Evolutionary conservation across 2,888 invertebrate species (phyloP).

Genomic region (Sesia bembeciformis): DNA sequence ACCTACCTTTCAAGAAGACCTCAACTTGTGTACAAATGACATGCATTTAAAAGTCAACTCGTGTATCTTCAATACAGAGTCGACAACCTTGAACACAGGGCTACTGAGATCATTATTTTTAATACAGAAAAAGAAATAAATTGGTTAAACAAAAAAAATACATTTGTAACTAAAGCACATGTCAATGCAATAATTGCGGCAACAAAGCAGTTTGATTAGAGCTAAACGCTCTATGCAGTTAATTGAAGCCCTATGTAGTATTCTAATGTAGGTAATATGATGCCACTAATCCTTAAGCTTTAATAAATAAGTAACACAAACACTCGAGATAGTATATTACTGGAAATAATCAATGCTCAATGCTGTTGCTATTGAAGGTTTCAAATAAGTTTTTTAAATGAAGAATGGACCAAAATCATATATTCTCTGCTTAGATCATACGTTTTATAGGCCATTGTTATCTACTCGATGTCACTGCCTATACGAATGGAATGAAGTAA

Average conservation of each 20-base stretch:
- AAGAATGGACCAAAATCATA: too few relatives aligned
- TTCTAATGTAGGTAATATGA: not conserved
- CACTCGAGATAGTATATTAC: too few relatives aligned
- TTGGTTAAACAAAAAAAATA: not conserved
- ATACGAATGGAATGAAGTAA: too few relatives aligned
- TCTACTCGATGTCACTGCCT: too few relatives aligned
- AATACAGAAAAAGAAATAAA: not conserved
- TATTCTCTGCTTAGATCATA: too few relatives aligned
- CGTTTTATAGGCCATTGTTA: too few relatives aligned
- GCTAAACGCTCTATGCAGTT: not conserved
- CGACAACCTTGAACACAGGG: not conserved
- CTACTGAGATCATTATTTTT: not conserved
- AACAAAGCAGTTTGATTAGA: not conserved
- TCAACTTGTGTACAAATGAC: not conserved
- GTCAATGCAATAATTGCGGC: not conserved
- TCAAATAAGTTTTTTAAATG: too few relatives aligned
- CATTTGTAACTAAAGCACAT: not conserved
- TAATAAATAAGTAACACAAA: not conserved
- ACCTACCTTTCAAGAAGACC: too few relatives aligned
- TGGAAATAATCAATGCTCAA: too few relatives aligned
- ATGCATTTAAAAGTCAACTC: constrained; percentile 3
- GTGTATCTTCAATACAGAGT: constrained; percentile 1
- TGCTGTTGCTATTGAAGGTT: too few relatives aligned
- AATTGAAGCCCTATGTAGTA: not conserved
- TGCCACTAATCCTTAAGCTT: not conserved